Evolutionary conservation across 2,113 vertebrate species (phyloP).

Genomic region (Sturnira hondurensis): DNA sequence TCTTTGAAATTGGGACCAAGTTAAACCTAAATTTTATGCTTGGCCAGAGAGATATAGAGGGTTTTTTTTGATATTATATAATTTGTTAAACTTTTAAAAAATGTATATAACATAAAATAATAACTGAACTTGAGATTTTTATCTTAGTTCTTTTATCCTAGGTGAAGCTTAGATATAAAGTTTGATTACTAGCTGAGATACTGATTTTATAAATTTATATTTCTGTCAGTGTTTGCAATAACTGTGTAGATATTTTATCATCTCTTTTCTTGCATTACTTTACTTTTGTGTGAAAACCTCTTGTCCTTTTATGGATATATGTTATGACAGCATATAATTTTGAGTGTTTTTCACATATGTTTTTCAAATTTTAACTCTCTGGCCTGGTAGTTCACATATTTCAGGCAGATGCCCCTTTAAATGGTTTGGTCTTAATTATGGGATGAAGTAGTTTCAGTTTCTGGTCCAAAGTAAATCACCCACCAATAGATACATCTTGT

Average conservation of each 20-base stretch:
- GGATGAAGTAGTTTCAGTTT: not conserved
- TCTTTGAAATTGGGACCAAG: constrained; percentile 27
- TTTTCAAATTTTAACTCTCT: constrained; percentile 40
- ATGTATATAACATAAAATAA: constrained; percentile 3
- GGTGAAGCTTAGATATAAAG: constrained; percentile 31
- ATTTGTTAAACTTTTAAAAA: not conserved
- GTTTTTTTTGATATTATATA: constrained; percentile 9
- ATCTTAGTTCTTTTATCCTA: constrained; percentile 16
- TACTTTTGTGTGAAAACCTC: constrained; percentile 4
- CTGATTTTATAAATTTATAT: constrained; percentile 47
- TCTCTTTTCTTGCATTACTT: not conserved
- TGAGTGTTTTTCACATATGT: constrained; percentile 16
- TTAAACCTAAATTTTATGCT: constrained; percentile 42
- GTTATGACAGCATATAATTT: constrained; percentile 23
- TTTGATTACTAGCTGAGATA: constrained; percentile 19
- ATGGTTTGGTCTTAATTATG: constrained; percentile 21
- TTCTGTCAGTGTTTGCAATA: constrained; percentile 21
- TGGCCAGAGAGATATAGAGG: not conserved
- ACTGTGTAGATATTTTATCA: constrained; percentile 31
- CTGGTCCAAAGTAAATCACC: constrained; percentile 9
- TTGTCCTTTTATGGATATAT: not conserved
- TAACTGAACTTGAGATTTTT: constrained; percentile 31
- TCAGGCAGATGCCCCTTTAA: constrained; percentile 2
- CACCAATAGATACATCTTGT: not conserved
- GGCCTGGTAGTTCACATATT: not conserved